Evolutionary conservation across 2,113 vertebrate genomes (phyloP), one percentile per base, ranked within the genome.

Genomic region (Willisornis vidua): DNA sequence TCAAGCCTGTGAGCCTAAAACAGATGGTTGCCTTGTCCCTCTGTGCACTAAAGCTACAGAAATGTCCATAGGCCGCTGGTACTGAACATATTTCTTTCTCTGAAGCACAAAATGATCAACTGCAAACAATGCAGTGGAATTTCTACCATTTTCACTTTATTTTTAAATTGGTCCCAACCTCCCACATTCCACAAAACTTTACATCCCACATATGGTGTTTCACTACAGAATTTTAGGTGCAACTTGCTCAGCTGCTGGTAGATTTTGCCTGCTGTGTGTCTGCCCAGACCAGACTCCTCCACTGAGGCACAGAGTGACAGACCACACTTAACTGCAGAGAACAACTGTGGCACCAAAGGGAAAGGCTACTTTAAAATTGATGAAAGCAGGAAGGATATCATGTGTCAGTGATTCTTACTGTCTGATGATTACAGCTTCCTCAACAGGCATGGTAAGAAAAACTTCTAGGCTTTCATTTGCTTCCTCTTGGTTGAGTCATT

Each of bases 361-460:
- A 94, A 97, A 92, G 29, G 23, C 28, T 85, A 67, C 76, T 79
- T 94, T n/a, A 48, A 77, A 66, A 82, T 18, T 75, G 92, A 87
- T 70, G 46, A 85, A 92, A 94, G 71, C 75, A 93, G 89, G 70
- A 87, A 52, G 63, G 72, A 84, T 83, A 82, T 80, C 49, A 6
- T 57, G 48, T 51, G 62, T 70, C 81, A 61, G 61, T 49, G 58
- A 77, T 67, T 92, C 63, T 77, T 59, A 74, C 77, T 74, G 84
- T 83, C 86, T 76, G 82, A 85, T 57, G 46, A 92, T 88, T 93
- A 93, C 2, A 96, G 67, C 59, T 91, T 96, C 70, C 58, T 90
- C 49, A 85, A 68, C 8, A 87, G 33, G 25, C 76, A 87, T 66
- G 81, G 83, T 52, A 46, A 68, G 76, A 77, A 72, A 73, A 72